These are phyloP conservation scores for Chascanopsetta lugubris DNA, from an alignment of 2,113 vertebrate genomes.

Conservation along the genomic window DNA sequence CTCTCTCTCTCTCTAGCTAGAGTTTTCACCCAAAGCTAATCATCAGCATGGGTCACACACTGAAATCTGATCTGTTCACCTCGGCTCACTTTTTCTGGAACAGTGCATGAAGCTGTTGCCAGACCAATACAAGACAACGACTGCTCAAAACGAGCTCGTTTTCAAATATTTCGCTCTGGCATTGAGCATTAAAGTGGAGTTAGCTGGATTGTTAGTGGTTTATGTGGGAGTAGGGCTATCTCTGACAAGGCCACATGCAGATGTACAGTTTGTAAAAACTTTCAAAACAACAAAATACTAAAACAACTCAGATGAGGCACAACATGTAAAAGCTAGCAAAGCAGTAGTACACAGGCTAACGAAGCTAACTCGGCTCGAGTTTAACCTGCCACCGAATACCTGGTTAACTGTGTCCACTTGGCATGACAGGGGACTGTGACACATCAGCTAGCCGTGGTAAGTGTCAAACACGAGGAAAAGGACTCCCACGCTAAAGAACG, in stretches of 20 bases:
- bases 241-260: constrained; percentile 13
- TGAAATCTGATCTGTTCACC: constrained; percentile 38
- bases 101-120: constrained; percentile 7
- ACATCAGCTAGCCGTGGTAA: background rate
- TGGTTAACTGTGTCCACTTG: background rate
- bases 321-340: background rate
- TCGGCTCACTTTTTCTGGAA: constrained; percentile 33
- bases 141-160: background rate
- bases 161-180: background rate
- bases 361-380: background rate
- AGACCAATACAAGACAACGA: background rate
- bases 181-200: background rate
- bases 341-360: constrained; percentile 15
- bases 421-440: background rate
- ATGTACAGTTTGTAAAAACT: background rate
- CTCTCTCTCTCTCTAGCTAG: background rate
- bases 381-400: no score
- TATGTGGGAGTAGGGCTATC: background rate
- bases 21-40: background rate
- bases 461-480: background rate
- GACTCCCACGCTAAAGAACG: background rate
- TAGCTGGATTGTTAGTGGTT: background rate
- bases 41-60: constrained; percentile 4
- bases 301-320: background rate
- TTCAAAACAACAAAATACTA: background rate